Conservation (phyloP, 2,797 vertebrate species). For the Pampus argenteus region DNA sequence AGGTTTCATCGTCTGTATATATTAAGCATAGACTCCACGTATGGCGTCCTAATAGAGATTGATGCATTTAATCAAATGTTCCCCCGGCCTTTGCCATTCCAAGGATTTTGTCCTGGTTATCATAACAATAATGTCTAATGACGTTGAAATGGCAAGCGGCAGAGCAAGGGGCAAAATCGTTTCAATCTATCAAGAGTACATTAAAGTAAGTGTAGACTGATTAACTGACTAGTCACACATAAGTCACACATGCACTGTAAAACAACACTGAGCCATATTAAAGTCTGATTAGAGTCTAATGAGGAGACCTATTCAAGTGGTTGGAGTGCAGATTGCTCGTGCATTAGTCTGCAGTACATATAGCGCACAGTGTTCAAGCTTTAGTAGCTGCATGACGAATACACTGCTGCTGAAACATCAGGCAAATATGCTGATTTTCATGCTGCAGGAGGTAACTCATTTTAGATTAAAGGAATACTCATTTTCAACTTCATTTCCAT, state of each 20-base stretch:
- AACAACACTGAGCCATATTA: conserved; percentile 72
- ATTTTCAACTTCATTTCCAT: conserved; percentile 52
- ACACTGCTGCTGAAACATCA: conserved; percentile 46
- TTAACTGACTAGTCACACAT: conserved; percentile 63
- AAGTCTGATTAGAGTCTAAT: conserved; percentile 73
- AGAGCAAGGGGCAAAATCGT: conserved; percentile 53
- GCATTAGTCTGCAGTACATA: conserved; percentile 30
- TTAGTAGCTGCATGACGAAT: conserved; percentile 46
- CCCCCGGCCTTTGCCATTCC: conserved; percentile 72
- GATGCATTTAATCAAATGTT: conserved; percentile 83
- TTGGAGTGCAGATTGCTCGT: conserved; percentile 35
- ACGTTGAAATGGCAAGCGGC: conserved; percentile 61
- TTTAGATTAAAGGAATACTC: conserved; percentile 56
- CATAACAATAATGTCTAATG: conserved; percentile 76
- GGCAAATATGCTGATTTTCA: conserved; percentile 37
- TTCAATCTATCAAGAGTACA: conserved; percentile 75
- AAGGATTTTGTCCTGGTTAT: conserved; percentile 71
- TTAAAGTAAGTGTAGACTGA: conserved; percentile 72
- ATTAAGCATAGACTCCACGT: conserved; percentile 38
- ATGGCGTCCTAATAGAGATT: conserved; percentile 72
- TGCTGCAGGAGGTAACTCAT: conserved; percentile 39
- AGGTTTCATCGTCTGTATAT: conserved; percentile 55
- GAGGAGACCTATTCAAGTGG: conserved; percentile 51
- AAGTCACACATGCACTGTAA: conserved; percentile 66
- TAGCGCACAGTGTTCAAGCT: conserved; percentile 12